phyloP scores from a whole-genome alignment of 2,797 vertebrate genomes.

The Helicolenus hilgendorfi region DNA sequence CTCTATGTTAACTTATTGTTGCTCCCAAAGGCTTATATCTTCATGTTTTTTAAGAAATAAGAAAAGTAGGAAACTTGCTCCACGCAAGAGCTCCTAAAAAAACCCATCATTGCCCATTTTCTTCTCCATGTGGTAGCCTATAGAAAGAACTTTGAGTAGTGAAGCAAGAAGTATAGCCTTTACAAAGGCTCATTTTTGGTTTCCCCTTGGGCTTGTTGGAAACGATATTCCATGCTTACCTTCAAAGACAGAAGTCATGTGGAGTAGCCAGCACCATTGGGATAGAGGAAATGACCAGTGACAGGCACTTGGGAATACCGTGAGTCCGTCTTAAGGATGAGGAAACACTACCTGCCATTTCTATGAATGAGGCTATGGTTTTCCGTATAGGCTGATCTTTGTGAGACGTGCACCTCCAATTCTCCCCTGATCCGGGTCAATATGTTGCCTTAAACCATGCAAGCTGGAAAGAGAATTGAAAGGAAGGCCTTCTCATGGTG shows the following conservation, averaged over 20 bases:
- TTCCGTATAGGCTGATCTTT: conserved; percentile 26
- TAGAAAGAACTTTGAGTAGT: not conserved
- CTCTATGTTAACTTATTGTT: not conserved
- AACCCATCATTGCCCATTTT: not conserved
- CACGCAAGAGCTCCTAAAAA: not conserved
- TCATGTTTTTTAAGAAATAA: not conserved
- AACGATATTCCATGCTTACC: not conserved
- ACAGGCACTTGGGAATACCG: conserved; percentile 34
- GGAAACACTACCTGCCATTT: conserved; percentile 56
- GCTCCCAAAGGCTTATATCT: not conserved
- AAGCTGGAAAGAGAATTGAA: not conserved
- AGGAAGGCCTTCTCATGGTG: not conserved
- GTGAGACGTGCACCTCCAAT: not conserved
- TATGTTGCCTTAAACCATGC: not conserved
- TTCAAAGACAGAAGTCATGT: conserved; percentile 35
- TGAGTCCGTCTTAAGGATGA: conserved; percentile 16
- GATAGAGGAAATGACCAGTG: conserved; percentile 60
- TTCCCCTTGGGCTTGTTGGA: not conserved
- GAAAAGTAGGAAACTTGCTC: not conserved
- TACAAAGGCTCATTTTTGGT: conserved; percentile 11
- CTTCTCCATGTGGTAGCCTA: not conserved
- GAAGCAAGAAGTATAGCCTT: not conserved
- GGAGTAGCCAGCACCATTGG: not conserved
- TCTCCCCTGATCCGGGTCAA: conserved; percentile 17
- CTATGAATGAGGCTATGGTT: conserved; percentile 49